Conservation (phyloP, 2,888 invertebrate species). For the Mythimna impura region DNA sequence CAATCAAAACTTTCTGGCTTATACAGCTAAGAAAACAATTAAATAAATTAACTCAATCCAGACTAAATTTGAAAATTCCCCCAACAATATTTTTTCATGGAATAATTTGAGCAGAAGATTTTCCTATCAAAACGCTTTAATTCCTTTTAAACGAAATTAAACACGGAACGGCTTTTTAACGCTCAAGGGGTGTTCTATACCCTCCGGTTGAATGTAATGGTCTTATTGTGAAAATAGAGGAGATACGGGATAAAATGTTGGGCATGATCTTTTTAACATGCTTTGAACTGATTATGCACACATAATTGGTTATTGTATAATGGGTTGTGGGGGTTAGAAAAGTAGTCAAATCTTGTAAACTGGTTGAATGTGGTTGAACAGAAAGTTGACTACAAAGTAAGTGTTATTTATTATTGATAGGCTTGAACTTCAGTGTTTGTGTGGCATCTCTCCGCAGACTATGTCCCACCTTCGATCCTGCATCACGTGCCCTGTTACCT, state of each 20-base stretch:
- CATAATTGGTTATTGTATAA: background rate
- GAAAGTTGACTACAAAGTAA: no score
- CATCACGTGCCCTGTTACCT: no score
- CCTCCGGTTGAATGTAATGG: slow-evolving; percentile 65
- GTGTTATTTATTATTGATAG: no score
- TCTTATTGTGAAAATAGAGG: slow-evolving; percentile 50
- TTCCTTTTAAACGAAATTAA: slow-evolving; percentile 77
- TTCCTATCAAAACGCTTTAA: slow-evolving; percentile 70
- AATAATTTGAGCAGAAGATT: slow-evolving; percentile 66
- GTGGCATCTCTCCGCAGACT: no score
- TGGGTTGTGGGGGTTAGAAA: no score
- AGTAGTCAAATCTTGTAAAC: no score
- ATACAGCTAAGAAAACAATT: slow-evolving; percentile 29
- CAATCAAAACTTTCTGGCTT: slow-evolving; percentile 32
- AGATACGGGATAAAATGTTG: slow-evolving; percentile 59
- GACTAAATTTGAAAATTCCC: slow-evolving; percentile 17
- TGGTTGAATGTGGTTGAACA: no score
- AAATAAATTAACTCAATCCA: slow-evolving; percentile 46
- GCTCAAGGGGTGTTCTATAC: slow-evolving; percentile 66
- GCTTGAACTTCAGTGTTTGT: no score
- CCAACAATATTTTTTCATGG: slow-evolving; percentile 60
- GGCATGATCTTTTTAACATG: background rate
- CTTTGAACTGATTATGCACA: background rate
- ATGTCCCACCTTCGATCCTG: no score
- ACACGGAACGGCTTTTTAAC: slow-evolving; percentile 71